Percentiles rank a stretch among this genome's conserved stretches.
phyloP scores from a whole-genome alignment of 2,888 invertebrate genomes.

The Dusona sp. region DNA sequence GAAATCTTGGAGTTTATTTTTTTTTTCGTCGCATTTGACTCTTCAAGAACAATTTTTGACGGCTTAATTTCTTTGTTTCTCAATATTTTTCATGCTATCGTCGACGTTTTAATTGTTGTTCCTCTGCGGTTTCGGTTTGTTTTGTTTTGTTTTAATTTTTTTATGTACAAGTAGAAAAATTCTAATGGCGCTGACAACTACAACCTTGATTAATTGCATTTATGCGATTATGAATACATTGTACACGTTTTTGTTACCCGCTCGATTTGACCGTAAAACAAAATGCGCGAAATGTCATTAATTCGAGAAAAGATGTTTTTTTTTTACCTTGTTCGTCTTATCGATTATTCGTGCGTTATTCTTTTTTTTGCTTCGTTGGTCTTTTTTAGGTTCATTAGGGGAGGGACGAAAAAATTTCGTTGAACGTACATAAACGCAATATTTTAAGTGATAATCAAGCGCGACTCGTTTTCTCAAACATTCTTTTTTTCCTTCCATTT shows the following conservation, averaged over 20 bases:
- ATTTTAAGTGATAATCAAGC: conserved; percentile 46
- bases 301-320: conserved; percentile 20
- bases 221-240: conserved; percentile 75
- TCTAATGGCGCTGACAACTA: conserved; percentile 76
- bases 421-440: conserved; percentile 29
- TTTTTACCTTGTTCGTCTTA: conserved; percentile 1
- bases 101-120: conserved; percentile 58
- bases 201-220: conserved; percentile 67
- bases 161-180: conserved; percentile 81
- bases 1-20: conserved; percentile 60
- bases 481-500: conserved; percentile 17
- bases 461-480: conserved; percentile 29
- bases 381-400: background rate
- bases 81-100: conserved; percentile 74
- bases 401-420: background rate
- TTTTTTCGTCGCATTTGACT: conserved; percentile 47
- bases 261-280: conserved; percentile 53
- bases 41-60: conserved; percentile 27
- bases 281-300: conserved; percentile 48
- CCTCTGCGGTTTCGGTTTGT: conserved; percentile 2
- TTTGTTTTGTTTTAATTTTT: background rate
- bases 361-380: background rate
- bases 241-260: conserved; percentile 69
- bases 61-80: conserved; percentile 60
- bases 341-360: background rate